Evolutionary conservation across 1,140 invertebrate genomes (phyloP).

Genomic region (Pseudomyrmex concolor): DNA sequence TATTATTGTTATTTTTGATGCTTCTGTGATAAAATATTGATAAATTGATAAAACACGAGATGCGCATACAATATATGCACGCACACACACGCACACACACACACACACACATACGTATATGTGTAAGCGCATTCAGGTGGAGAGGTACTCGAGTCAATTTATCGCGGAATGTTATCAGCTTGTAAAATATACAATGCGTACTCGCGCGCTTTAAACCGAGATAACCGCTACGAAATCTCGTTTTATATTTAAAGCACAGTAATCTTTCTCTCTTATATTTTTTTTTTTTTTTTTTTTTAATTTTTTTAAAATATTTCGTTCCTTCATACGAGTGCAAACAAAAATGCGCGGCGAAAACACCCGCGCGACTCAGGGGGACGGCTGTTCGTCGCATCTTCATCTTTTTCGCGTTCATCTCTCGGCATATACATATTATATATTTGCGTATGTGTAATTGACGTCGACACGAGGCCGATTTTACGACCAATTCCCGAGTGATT

Average conservation of each 20-base stretch:
- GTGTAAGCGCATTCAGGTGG: too few species aligned
- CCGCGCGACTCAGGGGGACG: too few species aligned
- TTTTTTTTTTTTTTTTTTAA: not conserved
- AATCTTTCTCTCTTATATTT: not conserved
- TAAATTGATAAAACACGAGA: too few species aligned
- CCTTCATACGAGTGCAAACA: not conserved
- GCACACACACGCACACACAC: too few species aligned
- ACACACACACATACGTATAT: not conserved
- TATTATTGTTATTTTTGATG: not conserved
- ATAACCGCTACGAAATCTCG: not conserved
- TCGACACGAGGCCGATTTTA: slow-evolving; percentile 50
- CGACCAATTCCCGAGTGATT: slow-evolving; percentile 36
- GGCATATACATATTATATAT: slow-evolving; percentile 26
- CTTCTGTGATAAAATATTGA: not conserved
- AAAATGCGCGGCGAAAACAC: not conserved
- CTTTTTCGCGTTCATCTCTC: not conserved
- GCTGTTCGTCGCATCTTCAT: not conserved
- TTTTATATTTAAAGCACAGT: not conserved
- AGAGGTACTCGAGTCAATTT: not conserved
- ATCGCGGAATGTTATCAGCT: not conserved
- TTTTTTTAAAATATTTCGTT: not conserved
- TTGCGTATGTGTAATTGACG: not conserved
- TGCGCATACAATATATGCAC: too few species aligned
- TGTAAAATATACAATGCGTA: slow-evolving; percentile 4
- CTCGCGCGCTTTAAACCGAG: slow-evolving; percentile 5